Evolutionary conservation across 2,888 invertebrate genomes (phyloP), one percentile per base, ranked within the genome.

Genomic region (Campopleginae sp.): DNA sequence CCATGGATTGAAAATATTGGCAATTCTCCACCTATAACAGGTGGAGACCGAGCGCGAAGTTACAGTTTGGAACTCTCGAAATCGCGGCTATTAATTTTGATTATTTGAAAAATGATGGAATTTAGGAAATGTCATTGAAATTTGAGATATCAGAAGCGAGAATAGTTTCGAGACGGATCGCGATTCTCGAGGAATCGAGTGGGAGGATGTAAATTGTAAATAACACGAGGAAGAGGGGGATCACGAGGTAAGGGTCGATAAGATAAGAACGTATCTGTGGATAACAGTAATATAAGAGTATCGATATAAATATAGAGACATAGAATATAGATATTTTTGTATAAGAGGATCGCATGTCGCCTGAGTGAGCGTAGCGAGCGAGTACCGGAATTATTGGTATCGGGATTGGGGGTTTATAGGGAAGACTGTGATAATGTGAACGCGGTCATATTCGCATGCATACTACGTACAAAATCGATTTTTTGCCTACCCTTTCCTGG

Each of bases 331-430:
- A 51, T 12, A 38, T 51, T 23, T 80, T 42, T 80, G 46, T 38
- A 72, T 72, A 65, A 80, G 65, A 65, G 80, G 46, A 87, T 88
- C 80, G 87, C 88, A 87, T 88, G 87, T 88, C 86, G 86, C 84
- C 77, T 54, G 77, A 79, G 78, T 85, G 81, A 82, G 72, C 80
- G 75, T 81, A 65, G 51, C 71, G 65, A 63, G 76, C n/a, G n/a
- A 76, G 82, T 68, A 81, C 66, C 76, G 42, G 80, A 84, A 87
- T 88, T 87, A 87, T 87, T 87, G 87, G 86, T 87, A 89, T 88
- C 88, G 87, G 85, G 79, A 82, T 79, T 84, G 81, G 65, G 77
- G 82, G 80, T 84, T 88, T 58, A 83, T 86, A 75, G 85, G 87
- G 83, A 86, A 87, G 86, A 86, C 86, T 86, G 86, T 87, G 86